These are phyloP conservation scores for Coleophora flavipennella DNA, from an alignment of 2,888 invertebrate species.

Conservation along the genomic window DNA sequence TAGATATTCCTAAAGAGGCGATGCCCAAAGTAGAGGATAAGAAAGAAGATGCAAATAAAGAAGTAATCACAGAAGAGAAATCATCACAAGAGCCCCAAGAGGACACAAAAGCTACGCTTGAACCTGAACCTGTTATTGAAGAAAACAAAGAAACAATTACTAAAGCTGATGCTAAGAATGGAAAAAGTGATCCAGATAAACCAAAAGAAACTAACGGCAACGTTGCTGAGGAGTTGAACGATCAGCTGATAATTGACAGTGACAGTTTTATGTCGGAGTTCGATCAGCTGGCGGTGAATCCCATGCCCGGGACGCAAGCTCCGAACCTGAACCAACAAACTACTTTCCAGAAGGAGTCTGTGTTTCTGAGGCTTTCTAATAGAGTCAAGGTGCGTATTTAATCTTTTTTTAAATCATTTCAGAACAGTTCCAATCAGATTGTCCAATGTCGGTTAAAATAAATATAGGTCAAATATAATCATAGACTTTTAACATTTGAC, in stretches of 20 bases:
- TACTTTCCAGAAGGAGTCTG: conserved; percentile 87
- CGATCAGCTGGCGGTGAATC: conserved; percentile 64
- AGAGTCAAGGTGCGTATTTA: conserved; percentile 84
- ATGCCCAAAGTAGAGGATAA: conserved; percentile 24
- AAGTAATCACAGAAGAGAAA: conserved; percentile 31
- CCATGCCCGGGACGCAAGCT: conserved; percentile 42
- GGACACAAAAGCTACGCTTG: conserved; percentile 18
- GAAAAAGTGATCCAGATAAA: conserved; percentile 43
- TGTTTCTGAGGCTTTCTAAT: conserved; percentile 96
- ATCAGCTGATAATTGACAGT: conserved; percentile 52
- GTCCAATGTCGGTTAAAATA: too few relatives aligned
- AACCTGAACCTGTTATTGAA: conserved; percentile 29
- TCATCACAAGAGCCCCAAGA: conserved; percentile 29
- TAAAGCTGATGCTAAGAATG: conserved; percentile 39
- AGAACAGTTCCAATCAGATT: too few relatives aligned
- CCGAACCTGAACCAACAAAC: conserved; percentile 46
- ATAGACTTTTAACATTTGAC: too few relatives aligned
- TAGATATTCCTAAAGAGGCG: conserved; percentile 42
- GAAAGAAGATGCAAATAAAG: conserved; percentile 27
- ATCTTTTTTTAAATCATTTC: not conserved
- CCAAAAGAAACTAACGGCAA: conserved; percentile 33
- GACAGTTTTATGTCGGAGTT: conserved; percentile 70
- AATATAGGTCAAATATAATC: too few relatives aligned
- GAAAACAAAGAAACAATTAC: conserved; percentile 35
- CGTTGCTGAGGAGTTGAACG: conserved; percentile 39